Evolutionary conservation across 1,140 invertebrate species (phyloP), one percentile per base, ranked within the genome.

Genomic region (Lasioglossum baleicum): DNA sequence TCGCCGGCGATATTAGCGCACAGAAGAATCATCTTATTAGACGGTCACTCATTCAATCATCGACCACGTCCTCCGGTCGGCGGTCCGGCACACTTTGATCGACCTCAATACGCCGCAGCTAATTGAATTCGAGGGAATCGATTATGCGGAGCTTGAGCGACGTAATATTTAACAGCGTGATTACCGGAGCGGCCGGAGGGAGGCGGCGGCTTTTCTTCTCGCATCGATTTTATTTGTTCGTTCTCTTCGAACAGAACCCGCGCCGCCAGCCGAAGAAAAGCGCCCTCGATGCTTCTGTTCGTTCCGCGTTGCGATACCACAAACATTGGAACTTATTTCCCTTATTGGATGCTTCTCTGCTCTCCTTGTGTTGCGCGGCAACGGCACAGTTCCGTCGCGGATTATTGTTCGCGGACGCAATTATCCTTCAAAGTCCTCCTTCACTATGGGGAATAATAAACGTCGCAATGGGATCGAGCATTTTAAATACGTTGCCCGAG

Each of bases 101-200:
- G 73, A 82, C 77, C 61, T 66, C 80, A 78, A 82, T 82, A 83
- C 68, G 82, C 71, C 72, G 72, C 80, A 48, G 61, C 70, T 83
- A 83, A 83, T 83, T 83, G 80, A 83, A 83, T 83, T 82, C 60
- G 66, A 60, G n/a, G 76, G 80, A 83, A 83, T 83, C 82, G 80
- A 83, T 83, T 26, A 65, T 35, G 64, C 35, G 7, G 69, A 64
- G 51, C 17, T 35, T n/a, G 42, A 2, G 35, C 58, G 35, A 42
- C 40, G 79, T 65, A 65, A 66, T 60, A 58, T 64, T 80, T 75
- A 65, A 75, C 56, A 51, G 68, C 40, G 53, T 78, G 61, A 40
- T 48, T 58, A 26, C 51, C 35, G 60, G 77, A 35, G 42, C 5
- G 42, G 42, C 11, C 35, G 35, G 26, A 26, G 4, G 26, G 69